Evolutionary conservation across 2,888 invertebrate genomes (phyloP), one percentile per base, ranked within the genome.

Genomic region (Cetonia aurata): DNA sequence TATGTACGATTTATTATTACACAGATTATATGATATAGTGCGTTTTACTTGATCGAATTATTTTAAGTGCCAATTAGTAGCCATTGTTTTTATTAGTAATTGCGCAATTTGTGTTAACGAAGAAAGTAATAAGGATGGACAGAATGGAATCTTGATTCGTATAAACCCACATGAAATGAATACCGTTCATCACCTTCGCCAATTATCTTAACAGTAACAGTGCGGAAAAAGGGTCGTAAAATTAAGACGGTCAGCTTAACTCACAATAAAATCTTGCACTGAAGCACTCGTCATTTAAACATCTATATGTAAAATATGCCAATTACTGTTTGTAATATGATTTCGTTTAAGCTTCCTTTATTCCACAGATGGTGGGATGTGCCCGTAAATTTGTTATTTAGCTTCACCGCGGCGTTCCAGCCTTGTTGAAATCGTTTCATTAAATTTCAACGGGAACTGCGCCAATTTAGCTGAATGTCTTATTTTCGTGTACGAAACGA

Each of bases 391-490:
- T 60, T 13, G 44, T 60, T 44, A 44, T 44, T 60, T 60, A 19
- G 15, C 0, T 13, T 41, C 41, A 13, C 41, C 41, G 13, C 41
- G 48, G 48, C 48, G 48, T 31, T 48, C 12, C 46, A 6, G 9
- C 33, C 13, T 44, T 19, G 19, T 48, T 31, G 31, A 46, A 62
- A 62, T 50, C 25, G 17, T 59, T 15, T 13, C 48, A 33, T 31
- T 60, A 60, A 46, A 31, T 62, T 48, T 50, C 44, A 62, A 33
- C 48, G 42, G 46, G 48, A 50, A 15, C n/a, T 46, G 48, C 62
- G 48, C 31, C 48, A 48, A 33, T 50, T 62, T 48, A 48, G 15
- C 17, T 15, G 15, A 62, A 48, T 46, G 48, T 62, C 62, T 62
- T 62, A 62, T 33, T 62, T 62, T 62, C 48, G 48, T 19, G 1